phyloP scores from a whole-genome alignment of 2,888 invertebrate genomes.

The Drosophila recens region DNA sequence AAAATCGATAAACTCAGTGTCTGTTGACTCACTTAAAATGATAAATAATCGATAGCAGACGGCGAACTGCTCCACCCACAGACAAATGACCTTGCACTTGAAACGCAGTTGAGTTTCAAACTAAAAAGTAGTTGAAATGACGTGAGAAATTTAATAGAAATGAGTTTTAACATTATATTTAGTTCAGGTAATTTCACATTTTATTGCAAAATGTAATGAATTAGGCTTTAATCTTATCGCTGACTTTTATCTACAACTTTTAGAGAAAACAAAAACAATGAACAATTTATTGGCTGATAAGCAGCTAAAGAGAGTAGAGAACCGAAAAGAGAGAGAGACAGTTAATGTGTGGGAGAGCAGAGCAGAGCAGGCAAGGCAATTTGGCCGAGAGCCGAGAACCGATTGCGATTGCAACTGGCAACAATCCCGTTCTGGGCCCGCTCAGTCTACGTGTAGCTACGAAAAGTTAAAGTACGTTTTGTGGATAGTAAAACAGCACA shows the following conservation, averaged over 20 bases:
- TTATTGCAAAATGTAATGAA: conserved; percentile 49
- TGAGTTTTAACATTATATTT: not conserved
- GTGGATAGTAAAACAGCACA: conserved; percentile 25
- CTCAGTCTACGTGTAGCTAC: conserved; percentile 71
- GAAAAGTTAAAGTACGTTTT: conserved; percentile 73
- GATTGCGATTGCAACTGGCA: conserved; percentile 55
- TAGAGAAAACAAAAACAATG: conserved; percentile 35
- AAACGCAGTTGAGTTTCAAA: conserved; percentile 2
- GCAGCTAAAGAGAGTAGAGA: conserved; percentile 22
- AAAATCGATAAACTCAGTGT: conserved; percentile 63
- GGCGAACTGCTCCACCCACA: conserved; percentile 11
- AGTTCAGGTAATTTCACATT: conserved; percentile 29
- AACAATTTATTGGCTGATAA: conserved; percentile 57
- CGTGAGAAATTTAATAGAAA: not conserved
- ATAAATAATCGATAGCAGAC: conserved; percentile 48
- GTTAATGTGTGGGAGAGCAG: conserved; percentile 11
- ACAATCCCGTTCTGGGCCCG: conserved; percentile 52
- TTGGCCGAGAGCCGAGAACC: conserved; percentile 60
- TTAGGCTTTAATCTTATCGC: conserved; percentile 47
- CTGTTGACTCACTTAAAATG: conserved; percentile 55
- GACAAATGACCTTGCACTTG: conserved; percentile 56
- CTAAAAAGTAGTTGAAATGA: not conserved
- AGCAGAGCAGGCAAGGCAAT: conserved; percentile 13
- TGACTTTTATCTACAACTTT: conserved; percentile 45
- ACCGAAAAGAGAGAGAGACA: not conserved